Conservation (phyloP, 2,888 invertebrate species). For the Ophraella communa region DNA sequence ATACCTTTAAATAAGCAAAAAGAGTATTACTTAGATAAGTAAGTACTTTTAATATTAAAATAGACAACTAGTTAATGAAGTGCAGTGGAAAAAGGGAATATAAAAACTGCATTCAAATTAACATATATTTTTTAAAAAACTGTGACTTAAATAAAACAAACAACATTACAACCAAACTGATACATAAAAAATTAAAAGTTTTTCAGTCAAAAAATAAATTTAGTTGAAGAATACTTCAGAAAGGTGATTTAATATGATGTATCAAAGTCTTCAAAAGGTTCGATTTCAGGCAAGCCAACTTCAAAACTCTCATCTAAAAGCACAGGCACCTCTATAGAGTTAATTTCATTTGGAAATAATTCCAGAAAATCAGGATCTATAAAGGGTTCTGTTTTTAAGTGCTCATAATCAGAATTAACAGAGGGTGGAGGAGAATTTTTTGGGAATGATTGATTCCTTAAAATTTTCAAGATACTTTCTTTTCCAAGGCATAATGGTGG, state of each 20-base stretch:
- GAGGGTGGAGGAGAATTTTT: constrained; percentile 34
- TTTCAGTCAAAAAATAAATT: constrained; percentile 12
- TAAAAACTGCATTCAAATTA: no score
- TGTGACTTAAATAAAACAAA: no score
- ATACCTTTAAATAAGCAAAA: no score
- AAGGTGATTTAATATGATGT: constrained; percentile 12
- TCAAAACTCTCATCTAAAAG: constrained; percentile 18
- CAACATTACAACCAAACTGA: no score
- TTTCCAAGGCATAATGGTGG: constrained; percentile 13
- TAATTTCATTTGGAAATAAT: constrained; percentile 4
- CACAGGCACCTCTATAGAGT: constrained; percentile 1
- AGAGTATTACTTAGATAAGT: no score
- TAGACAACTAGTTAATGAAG: no score
- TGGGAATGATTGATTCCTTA: constrained; percentile 23
- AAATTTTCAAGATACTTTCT: constrained; percentile 17
- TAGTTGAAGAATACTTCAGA: neutral
- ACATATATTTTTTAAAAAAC: no score
- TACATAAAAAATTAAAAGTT: constrained; percentile 5
- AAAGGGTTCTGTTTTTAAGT: neutral
- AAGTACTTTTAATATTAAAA: no score
- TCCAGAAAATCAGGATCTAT: constrained; percentile 9
- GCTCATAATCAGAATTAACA: constrained; percentile 1
- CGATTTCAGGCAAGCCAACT: constrained; percentile 26
- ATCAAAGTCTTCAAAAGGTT: constrained; percentile 29
- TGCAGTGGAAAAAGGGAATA: no score